Percentiles rank a stretch among this genome's conserved stretches.
Conservation (phyloP, 1,140 invertebrate species). For the Solenopsis invicta region DNA sequence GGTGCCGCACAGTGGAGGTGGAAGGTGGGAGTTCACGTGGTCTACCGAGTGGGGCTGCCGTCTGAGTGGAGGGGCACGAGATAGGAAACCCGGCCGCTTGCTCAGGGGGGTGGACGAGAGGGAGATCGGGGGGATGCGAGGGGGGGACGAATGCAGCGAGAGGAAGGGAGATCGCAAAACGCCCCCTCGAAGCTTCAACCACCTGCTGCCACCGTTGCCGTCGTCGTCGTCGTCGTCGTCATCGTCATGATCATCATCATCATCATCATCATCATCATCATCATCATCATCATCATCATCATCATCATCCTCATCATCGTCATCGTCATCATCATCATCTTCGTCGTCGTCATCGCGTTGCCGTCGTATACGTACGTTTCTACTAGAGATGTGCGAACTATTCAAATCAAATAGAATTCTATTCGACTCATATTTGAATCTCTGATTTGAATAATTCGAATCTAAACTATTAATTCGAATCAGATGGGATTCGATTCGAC, state of each 20-base stretch:
- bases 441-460: no score
- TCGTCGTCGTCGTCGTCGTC: background rate
- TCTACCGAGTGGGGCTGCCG: slow-evolving; percentile 27
- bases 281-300: background rate
- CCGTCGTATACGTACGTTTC: background rate
- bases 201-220: slow-evolving; percentile 78
- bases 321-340: background rate
- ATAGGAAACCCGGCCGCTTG: background rate
- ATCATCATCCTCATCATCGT: background rate
- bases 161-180: slow-evolving; percentile 74
- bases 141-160: slow-evolving; percentile 35
- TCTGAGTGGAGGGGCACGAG: slow-evolving; percentile 51
- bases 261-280: background rate
- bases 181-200: slow-evolving; percentile 82
- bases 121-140: slow-evolving; percentile 22
- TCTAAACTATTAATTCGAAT: no score
- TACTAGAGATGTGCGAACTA: background rate
- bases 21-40: slow-evolving; percentile 44
- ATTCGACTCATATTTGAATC: no score
- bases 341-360: background rate
- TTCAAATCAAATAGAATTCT: no score
- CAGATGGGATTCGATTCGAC: no score
- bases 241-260: background rate
- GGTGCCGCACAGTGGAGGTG: slow-evolving; percentile 59
- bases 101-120: background rate